Evolutionary conservation across 30 jellyfish, hydroid and myxozoan species (phyloP), one percentile per base, ranked within the genome.

Genomic region (Mastigias papua): DNA sequence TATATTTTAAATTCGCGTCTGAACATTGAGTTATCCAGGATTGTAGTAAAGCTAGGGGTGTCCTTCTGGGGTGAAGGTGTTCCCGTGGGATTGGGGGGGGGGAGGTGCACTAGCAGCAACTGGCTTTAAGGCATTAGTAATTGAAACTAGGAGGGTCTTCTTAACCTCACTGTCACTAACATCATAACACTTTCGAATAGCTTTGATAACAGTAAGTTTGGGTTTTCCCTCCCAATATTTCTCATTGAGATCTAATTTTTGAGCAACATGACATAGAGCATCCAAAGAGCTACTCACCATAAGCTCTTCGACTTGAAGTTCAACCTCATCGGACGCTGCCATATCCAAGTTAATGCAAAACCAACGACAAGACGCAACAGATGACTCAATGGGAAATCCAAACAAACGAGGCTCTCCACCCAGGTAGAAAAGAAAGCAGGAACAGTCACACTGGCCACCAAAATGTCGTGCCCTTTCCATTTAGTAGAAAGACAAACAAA

Each of bases 1-100:
- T 31, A 73, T 77, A 86, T 68, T 61, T 86, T 86, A 9, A 86
- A 49, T 42, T 86, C 86, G 20, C 80, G 71, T 37, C 89, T 63
- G 25, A 76, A 66, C 78, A 76, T 2, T 23, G 91, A 81, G 57
- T 66, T 80, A 15, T 42, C 13, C 7, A 42, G 7, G 13, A 42
- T 8, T 42, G 69, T 6, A 58, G 32, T 49, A 27, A 23, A 49
- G 28, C 51, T 22, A 26, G 49, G 86, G 87, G 0, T 71, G 28
- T 71, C 67, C 33, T 34, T 32, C 28, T 34, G 20, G 73, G 64
- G 28, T 16, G 67, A 35, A 27, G 83, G 83, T 71, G 32, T 71
- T 20, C 9, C 50, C 28, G 28, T 71, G 15, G 34, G 6, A 33
- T 30, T 48, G 31, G 33, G 21, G 20, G 20, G 23, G 21, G 54